phyloP scores from a whole-genome alignment of 2,888 invertebrate genomes.

The Amiota mariae region DNA sequence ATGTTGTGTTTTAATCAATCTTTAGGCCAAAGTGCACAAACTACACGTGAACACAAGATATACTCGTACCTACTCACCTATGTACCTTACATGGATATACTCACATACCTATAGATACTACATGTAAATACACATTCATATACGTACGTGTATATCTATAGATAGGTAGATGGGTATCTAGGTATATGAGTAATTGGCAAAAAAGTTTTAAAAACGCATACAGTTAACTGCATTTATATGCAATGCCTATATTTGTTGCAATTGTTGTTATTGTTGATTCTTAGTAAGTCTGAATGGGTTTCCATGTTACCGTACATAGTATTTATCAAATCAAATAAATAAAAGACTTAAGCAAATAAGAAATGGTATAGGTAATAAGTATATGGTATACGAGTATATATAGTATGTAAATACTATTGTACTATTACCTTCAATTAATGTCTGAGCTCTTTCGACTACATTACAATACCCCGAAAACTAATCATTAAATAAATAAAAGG shows the following conservation, averaged over 20 bases:
- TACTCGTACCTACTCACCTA: too few species aligned
- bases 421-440: neutral
- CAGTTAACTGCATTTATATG: constrained; percentile 6
- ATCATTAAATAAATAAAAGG: constrained; percentile 48
- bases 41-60: too few species aligned
- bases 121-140: too few species aligned
- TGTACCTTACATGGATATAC: too few species aligned
- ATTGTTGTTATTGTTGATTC: neutral
- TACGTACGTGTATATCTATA: too few species aligned
- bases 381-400: too few species aligned
- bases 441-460: neutral
- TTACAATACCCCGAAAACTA: constrained; percentile 32
- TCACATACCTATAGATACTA: too few species aligned
- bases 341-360: neutral
- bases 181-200: neutral
- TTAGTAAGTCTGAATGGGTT: neutral
- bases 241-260: neutral
- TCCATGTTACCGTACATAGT: neutral
- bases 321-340: constrained; percentile 13
- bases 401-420: too few species aligned
- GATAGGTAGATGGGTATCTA: too few species aligned
- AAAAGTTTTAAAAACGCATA: neutral
- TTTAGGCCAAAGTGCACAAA: too few species aligned
- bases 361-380: too few species aligned
- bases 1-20: too few species aligned